These are phyloP conservation scores for Tachycineta bicolor DNA, from an alignment of 2,113 vertebrate species.

Conservation along the genomic window DNA sequence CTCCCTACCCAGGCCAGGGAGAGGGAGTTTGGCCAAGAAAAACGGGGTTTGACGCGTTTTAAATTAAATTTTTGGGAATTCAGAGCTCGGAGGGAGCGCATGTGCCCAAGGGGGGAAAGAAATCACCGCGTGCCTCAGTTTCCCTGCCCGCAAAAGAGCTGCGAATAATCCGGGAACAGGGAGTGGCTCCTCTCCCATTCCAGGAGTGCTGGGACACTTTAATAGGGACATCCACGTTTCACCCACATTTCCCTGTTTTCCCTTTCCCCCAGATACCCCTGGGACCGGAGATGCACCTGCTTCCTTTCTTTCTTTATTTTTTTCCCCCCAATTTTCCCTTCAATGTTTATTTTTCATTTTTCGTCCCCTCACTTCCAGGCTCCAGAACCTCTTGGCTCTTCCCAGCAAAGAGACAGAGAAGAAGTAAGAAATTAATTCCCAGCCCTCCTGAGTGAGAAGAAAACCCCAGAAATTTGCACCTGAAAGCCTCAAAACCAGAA, in stretches of 20 bases:
- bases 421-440: background rate
- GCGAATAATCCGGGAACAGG: background rate
- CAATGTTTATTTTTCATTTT: background rate
- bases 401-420: background rate
- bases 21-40: background rate
- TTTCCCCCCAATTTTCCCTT: background rate
- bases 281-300: background rate
- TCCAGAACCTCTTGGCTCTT: background rate
- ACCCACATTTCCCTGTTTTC: background rate
- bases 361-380: background rate
- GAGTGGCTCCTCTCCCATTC: background rate
- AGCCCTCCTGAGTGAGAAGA: background rate
- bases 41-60: accelerated
- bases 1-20: accelerated
- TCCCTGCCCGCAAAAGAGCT: background rate
- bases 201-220: accelerated
- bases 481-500: background rate
- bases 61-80: background rate
- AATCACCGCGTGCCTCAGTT: accelerated
- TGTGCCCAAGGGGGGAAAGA: accelerated
- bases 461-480: background rate
- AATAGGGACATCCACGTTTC: accelerated
- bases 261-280: background rate
- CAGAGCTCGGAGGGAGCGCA: too few species aligned
- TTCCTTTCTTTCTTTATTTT: background rate